These are phyloP conservation scores for Novumbra hubbsi DNA, from an alignment of 2,797 vertebrate species.

Conservation along the genomic window DNA sequence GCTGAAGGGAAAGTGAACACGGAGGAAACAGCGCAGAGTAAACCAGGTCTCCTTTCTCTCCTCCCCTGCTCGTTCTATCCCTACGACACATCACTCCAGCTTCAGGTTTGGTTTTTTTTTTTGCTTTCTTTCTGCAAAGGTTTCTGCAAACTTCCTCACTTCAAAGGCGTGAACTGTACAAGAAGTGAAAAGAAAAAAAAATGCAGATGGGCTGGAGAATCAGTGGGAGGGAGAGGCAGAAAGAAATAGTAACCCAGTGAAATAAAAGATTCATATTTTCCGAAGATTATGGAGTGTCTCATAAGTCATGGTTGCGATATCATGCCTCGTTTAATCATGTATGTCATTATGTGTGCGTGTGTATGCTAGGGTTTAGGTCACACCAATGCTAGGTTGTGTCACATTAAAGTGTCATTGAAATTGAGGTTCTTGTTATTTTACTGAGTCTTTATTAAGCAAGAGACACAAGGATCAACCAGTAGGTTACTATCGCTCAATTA, in stretches of 20 bases:
- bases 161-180: constrained; percentile 62
- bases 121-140: constrained; percentile 57
- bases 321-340: background rate
- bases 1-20: constrained; percentile 53
- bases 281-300: background rate
- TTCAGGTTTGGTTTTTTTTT: constrained; percentile 33
- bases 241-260: constrained; percentile 16
- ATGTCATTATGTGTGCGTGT: background rate
- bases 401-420: no score
- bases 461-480: no score
- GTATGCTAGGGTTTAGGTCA: background rate
- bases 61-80: constrained; percentile 40
- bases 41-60: constrained; percentile 32
- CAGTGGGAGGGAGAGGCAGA: constrained; percentile 47
- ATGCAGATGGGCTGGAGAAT: constrained; percentile 33
- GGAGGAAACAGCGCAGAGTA: constrained; percentile 68
- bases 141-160: constrained; percentile 71
- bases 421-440: no score
- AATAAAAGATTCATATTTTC: background rate
- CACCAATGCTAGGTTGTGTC: background rate
- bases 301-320: background rate
- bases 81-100: constrained; percentile 59
- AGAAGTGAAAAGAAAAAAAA: constrained; percentile 27
- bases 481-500: no score
- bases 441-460: no score